Evolutionary conservation across 2,113 vertebrate species (phyloP).

Genomic region (Python bivittatus): DNA sequence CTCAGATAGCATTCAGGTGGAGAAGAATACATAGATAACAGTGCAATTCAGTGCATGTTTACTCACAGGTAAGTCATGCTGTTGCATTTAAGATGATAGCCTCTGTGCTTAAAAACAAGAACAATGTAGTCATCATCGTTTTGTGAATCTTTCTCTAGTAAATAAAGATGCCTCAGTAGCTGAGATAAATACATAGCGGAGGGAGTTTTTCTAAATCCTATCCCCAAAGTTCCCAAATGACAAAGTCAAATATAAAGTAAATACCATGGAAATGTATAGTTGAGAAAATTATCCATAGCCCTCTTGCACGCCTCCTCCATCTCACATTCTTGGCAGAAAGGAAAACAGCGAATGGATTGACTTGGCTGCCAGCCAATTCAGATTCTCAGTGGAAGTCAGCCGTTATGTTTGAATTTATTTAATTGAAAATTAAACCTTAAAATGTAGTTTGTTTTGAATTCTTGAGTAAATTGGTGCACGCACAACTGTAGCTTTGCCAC

Average conservation of each 20-base stretch:
- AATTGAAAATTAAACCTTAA: conserved; percentile 60
- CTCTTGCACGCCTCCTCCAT: not conserved
- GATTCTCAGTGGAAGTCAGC: conserved; percentile 44
- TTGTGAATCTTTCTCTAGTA: not conserved
- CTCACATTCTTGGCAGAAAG: conserved; percentile 27
- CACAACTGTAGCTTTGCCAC: conserved; percentile 10
- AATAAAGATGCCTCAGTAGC: not conserved
- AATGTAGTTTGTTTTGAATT: conserved; percentile 41
- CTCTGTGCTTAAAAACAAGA: conserved; percentile 1
- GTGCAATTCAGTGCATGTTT: not conserved
- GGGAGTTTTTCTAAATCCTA: not conserved
- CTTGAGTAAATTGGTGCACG: conserved; percentile 32
- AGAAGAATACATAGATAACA: not conserved
- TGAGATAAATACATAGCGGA: conserved; percentile 4
- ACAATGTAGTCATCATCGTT: not conserved
- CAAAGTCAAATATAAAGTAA: conserved; percentile 36
- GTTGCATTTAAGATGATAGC: no score
- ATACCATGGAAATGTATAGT: conserved; percentile 27
- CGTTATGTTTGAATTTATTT: conserved; percentile 43
- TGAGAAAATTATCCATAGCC: conserved; percentile 31
- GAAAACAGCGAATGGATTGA: conserved; percentile 27
- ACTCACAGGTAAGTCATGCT: not conserved
- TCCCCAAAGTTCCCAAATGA: not conserved
- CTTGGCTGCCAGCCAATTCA: conserved; percentile 44
- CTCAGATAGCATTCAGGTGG: not conserved